phyloP scores from a whole-genome alignment of 2,113 vertebrate species.

The Mobula hypostoma region DNA sequence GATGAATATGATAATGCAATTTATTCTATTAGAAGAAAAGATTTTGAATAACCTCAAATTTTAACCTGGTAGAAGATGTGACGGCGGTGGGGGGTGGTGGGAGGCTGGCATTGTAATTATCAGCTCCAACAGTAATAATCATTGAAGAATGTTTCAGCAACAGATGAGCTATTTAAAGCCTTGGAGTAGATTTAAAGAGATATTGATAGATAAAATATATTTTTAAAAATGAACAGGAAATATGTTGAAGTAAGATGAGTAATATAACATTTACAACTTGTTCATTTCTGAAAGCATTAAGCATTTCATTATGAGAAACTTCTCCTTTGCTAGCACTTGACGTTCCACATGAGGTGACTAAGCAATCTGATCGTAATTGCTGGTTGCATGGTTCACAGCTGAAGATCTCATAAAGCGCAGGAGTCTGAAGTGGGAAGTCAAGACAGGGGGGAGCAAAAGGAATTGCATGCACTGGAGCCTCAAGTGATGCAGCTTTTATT shows the following conservation, averaged over 20 bases:
- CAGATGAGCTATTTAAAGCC: neutral
- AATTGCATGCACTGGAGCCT: neutral
- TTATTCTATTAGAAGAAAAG: too few relatives aligned
- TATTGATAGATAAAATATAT: neutral
- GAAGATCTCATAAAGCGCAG: neutral
- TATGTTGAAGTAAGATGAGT: neutral
- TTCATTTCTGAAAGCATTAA: neutral
- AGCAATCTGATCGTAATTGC: neutral
- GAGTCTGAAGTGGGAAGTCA: neutral
- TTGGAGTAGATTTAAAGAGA: neutral
- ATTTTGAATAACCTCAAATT: neutral
- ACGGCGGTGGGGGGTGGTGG: neutral
- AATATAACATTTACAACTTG: neutral
- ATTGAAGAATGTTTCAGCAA: neutral
- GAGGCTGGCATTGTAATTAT: neutral
- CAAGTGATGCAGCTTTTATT: neutral
- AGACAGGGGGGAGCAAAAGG: neutral
- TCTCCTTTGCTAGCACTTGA: neutral
- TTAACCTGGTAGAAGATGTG: neutral
- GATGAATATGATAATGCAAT: too few relatives aligned
- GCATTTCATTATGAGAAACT: neutral
- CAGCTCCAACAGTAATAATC: too few relatives aligned
- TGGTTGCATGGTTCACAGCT: neutral
- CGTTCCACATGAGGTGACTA: neutral
- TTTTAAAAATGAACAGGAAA: neutral